phyloP scores from a whole-genome alignment of 2,113 vertebrate genomes.

The Lagopus leucura region DNA sequence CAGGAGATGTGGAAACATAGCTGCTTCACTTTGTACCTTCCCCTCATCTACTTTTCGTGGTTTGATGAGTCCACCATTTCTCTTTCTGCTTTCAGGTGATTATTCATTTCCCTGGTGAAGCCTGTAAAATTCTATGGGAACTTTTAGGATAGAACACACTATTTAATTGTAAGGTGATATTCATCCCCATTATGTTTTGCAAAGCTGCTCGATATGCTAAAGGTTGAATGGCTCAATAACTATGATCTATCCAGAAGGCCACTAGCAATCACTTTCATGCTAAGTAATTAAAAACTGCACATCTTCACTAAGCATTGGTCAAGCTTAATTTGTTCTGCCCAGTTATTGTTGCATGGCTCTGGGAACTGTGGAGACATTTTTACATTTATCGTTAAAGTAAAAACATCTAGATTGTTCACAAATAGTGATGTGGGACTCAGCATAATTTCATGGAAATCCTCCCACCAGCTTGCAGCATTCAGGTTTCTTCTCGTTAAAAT shows the following conservation, averaged over 20 bases:
- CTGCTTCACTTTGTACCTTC: conserved; percentile 25
- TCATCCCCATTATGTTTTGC: background rate
- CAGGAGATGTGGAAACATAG: conserved; percentile 43
- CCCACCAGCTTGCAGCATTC: background rate
- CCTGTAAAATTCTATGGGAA: background rate
- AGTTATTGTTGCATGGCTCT: background rate
- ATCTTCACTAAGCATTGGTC: background rate
- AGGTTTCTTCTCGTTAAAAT: background rate
- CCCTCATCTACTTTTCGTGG: conserved; percentile 41
- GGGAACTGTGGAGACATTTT: background rate
- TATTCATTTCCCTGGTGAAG: background rate
- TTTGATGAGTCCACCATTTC: conserved; percentile 41
- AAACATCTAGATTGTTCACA: background rate
- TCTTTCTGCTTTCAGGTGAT: background rate
- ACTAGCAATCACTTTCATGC: background rate
- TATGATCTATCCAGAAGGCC: background rate
- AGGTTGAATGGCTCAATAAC: background rate
- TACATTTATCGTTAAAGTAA: background rate
- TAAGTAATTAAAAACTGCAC: conserved; percentile 17
- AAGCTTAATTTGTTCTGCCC: background rate
- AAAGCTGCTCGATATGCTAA: background rate
- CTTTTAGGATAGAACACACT: background rate
- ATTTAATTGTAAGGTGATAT: background rate
- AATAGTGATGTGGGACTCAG: background rate
- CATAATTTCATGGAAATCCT: background rate